Evolutionary conservation across 2,888 invertebrate species (phyloP).

Genomic region (Drosophila lutescens): DNA sequence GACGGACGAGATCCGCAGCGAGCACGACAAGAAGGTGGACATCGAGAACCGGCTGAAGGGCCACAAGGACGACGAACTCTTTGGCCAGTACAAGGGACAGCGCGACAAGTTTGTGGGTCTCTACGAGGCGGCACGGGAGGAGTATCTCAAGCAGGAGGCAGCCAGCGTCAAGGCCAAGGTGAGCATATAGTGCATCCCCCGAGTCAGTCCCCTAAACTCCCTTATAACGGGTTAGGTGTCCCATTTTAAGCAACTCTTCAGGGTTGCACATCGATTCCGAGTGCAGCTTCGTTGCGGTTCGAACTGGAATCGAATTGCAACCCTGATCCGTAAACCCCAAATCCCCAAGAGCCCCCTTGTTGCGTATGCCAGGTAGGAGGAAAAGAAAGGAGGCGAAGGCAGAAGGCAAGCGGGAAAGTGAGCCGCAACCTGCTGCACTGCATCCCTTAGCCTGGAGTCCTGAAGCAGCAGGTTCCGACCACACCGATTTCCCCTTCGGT

Average conservation of each 20-base stretch:
- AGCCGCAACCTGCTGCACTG: conserved; percentile 26
- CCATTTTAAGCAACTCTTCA: background rate
- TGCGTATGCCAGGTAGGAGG: conserved; percentile 9
- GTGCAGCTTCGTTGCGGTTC: background rate
- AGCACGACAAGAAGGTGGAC: conserved; percentile 86
- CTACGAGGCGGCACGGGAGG: conserved; percentile 86
- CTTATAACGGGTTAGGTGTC: background rate
- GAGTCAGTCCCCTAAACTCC: too few species aligned
- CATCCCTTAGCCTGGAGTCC: background rate
- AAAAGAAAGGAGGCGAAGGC: background rate
- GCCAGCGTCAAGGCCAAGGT: conserved; percentile 82
- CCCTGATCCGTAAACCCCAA: background rate
- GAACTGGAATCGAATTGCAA: conserved; percentile 12
- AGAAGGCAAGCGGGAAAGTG: background rate
- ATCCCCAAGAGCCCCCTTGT: background rate
- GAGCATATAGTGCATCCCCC: conserved; percentile 32
- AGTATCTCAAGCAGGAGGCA: conserved; percentile 85
- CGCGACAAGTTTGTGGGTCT: conserved; percentile 86
- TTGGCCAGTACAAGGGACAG: conserved; percentile 86
- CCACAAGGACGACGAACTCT: conserved; percentile 85
- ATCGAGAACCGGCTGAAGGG: conserved; percentile 85
- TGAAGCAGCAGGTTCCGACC: conserved; percentile 19
- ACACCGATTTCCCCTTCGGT: conserved; percentile 1
- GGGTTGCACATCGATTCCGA: conserved; percentile 3
- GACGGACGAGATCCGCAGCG: conserved; percentile 85